Evolutionary conservation across 2,113 vertebrate genomes (phyloP).

Genomic region (Thunnus thynnus): DNA sequence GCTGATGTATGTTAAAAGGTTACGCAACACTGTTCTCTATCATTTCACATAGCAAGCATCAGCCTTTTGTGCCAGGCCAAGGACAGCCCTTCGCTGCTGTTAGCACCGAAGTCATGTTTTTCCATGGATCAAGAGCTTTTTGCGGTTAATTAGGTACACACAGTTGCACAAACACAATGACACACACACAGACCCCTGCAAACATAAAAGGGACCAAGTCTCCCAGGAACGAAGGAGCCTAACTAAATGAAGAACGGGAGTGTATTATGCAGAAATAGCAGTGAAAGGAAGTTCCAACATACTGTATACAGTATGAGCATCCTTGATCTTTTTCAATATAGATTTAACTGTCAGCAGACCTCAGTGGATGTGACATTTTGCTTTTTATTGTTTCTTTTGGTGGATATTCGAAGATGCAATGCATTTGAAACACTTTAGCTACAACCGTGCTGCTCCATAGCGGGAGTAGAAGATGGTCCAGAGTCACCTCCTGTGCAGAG

Average conservation of each 20-base stretch:
- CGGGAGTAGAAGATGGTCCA: neutral
- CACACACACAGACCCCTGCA: neutral
- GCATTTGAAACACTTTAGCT: conserved; percentile 1
- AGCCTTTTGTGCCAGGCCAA: conserved; percentile 55
- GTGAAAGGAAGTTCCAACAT: neutral
- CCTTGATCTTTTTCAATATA: too few species aligned
- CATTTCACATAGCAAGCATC: conserved; percentile 42
- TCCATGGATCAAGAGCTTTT: conserved; percentile 31
- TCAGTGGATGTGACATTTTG: neutral
- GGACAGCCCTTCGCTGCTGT: conserved; percentile 38
- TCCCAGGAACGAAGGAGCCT: neutral
- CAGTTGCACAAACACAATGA: conserved; percentile 8
- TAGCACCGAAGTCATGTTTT: conserved; percentile 16
- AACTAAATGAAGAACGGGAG: neutral
- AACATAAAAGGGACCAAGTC: neutral
- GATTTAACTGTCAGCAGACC: neutral
- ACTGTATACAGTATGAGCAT: too few species aligned
- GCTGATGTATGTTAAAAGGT: conserved; percentile 62
- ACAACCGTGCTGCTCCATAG: neutral
- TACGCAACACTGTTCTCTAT: conserved; percentile 39
- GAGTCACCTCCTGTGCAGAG: conserved; percentile 20
- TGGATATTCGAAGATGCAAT: neutral
- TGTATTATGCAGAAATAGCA: neutral
- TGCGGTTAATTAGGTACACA: conserved; percentile 38
- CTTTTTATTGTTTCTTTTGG: neutral